Percentiles rank a stretch among this genome's conserved stretches.
Conservation (phyloP, 2,113 vertebrate genomes). For the Vanacampus margaritifer region DNA sequence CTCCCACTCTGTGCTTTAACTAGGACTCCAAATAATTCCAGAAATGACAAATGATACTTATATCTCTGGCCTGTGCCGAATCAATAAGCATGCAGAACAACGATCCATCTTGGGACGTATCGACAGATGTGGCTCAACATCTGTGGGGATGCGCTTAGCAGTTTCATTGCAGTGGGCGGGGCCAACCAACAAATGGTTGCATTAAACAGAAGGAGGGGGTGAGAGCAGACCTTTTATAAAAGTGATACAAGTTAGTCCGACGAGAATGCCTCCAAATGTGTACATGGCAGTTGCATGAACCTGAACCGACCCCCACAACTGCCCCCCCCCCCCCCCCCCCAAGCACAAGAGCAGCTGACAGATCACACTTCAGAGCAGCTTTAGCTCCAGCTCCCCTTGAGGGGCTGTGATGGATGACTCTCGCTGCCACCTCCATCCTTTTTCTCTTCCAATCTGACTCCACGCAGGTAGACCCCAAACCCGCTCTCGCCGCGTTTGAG, state of each 20-base stretch:
- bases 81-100: conserved; percentile 90
- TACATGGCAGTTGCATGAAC: conserved; percentile 68
- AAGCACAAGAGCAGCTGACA: conserved; percentile 74
- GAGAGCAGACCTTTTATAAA: neutral
- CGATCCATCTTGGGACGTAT: conserved; percentile 88
- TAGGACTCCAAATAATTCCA: conserved; percentile 95
- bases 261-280: conserved; percentile 68
- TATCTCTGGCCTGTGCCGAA: conserved; percentile 86
- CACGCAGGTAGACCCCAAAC: conserved; percentile 59
- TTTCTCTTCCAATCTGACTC: conserved; percentile 70
- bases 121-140: conserved; percentile 76
- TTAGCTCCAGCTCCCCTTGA: conserved; percentile 75
- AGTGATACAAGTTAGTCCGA: conserved; percentile 39
- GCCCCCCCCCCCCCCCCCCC: conserved; percentile 55
- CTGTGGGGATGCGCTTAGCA: conserved; percentile 65
- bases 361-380: conserved; percentile 78
- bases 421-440: conserved; percentile 74
- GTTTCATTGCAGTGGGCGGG: conserved; percentile 65
- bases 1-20: conserved; percentile 84
- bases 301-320: conserved; percentile 4
- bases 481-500: neutral
- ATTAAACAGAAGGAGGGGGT: conserved; percentile 11
- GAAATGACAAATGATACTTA: conserved; percentile 97
- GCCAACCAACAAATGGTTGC: conserved; percentile 27
- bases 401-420: conserved; percentile 80